Evolutionary conservation across 2,797 vertebrate species (phyloP).

Genomic region (Naso thynnoides): DNA sequence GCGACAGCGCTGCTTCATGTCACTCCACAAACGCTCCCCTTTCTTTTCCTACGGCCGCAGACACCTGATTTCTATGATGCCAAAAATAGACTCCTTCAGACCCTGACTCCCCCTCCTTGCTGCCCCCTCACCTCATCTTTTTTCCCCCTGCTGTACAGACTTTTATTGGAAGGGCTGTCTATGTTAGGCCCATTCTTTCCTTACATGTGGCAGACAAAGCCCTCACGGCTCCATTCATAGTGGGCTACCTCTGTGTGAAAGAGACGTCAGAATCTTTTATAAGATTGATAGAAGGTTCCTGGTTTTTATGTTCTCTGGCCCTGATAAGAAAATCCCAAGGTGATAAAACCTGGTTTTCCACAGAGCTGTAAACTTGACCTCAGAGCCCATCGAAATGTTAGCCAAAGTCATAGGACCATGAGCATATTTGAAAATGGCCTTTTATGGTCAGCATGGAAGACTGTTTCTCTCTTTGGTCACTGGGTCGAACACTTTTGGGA

Average conservation of each 20-base stretch:
- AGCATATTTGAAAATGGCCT: constrained; percentile 68
- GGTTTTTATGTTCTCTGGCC: constrained; percentile 15
- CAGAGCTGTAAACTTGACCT: constrained; percentile 56
- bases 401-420: constrained; percentile 48
- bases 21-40: constrained; percentile 56
- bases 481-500: constrained; percentile 45
- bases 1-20: constrained; percentile 64
- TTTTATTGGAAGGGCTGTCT: constrained; percentile 46
- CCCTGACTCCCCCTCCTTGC: constrained; percentile 20
- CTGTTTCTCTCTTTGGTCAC: constrained; percentile 52
- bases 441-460: constrained; percentile 75
- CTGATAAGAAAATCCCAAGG: constrained; percentile 40
- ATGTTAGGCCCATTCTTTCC: constrained; percentile 31
- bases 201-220: constrained; percentile 38
- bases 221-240: constrained; percentile 24
- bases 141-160: constrained; percentile 18
- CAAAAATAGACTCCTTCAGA: constrained; percentile 76
- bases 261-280: constrained; percentile 25
- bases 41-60: constrained; percentile 65
- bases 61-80: constrained; percentile 71
- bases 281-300: constrained; percentile 25
- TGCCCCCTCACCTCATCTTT: constrained; percentile 33
- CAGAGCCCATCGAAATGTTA: constrained; percentile 54
- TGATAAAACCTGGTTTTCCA: constrained; percentile 27
- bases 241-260: constrained; percentile 6